Evolutionary conservation across 2,797 vertebrate species (phyloP), one percentile per base, ranked within the genome.

Genomic region (Sebastes variabilis): DNA sequence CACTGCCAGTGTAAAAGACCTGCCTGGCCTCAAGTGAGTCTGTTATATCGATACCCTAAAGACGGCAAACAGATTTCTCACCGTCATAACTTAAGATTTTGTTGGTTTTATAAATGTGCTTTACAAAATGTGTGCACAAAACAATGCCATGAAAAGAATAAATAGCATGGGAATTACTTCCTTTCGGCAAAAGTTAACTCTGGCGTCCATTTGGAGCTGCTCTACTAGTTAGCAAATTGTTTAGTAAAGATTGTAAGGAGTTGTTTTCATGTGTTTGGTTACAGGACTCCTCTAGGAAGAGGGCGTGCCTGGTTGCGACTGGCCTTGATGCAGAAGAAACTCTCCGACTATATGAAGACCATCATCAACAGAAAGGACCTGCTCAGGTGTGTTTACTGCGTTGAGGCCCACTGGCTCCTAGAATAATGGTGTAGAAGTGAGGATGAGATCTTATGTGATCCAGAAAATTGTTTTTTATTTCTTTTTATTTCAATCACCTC

Each of bases 311-410:
- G 99, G 99, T 95, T 99, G 56, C 97, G 98, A 36, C 90, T 99
- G 91, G 99, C 98, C n/a, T 87, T 99, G 70, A 99, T 99, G 99
- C 98, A 99, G 94, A 99, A 99, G 96, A 99, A 99, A 77, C 97
- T 99, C 30, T 99, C 99, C 0, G 99, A 99, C 86, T 99, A 99
- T 89, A 99, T 99, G 98, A 99, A 99, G 93, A 98, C 98, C 82
- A 96, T 99, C 93, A 99, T 99, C 91, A 99, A 99, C 92, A 97
- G 98, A 82, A 99, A 99, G 91, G 99, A 99, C 90, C 96, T 99
- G 87, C 97, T 99, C 87, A 98, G 97, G 99, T 99, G 84, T 66
- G 93, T 32, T 72, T 58, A 2, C 25, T 4, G 27, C 13, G 2
- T n/a, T 46, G 55, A 66, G 24, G 8, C 38, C 18, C 24, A 6